phyloP scores from a whole-genome alignment of 53 echinoderm and acorn worm genomes.

The Crossaster papposus region DNA sequence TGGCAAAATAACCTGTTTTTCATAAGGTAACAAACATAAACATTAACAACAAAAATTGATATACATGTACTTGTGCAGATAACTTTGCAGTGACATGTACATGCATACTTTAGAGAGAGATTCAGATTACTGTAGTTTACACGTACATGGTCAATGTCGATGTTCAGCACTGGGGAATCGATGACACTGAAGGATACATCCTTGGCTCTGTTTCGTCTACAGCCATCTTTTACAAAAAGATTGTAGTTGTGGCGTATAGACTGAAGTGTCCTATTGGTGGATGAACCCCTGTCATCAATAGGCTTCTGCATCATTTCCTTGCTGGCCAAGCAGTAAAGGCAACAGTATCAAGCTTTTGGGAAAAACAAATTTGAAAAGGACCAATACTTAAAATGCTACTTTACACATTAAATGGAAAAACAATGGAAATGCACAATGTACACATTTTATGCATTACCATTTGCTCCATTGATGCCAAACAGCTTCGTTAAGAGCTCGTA shows the following conservation, averaged over 20 bases:
- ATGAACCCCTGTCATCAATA: background rate
- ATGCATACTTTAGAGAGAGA: background rate
- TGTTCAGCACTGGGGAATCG: background rate
- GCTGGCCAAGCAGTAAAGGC: constrained; percentile 36
- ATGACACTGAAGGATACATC: constrained; percentile 44
- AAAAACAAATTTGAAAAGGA: background rate
- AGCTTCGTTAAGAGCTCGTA: constrained; percentile 46
- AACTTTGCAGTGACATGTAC: too few relatives aligned
- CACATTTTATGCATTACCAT: background rate
- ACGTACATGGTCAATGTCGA: constrained; percentile 29
- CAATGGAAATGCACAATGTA: background rate
- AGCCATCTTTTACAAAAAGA: constrained; percentile 10
- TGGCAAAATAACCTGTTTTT: background rate
- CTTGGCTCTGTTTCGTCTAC: constrained; percentile 6
- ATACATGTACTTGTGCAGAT: too few relatives aligned
- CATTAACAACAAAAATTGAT: too few relatives aligned
- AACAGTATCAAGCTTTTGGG: constrained; percentile 39
- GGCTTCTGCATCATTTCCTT: constrained; percentile 27
- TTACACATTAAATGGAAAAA: too few relatives aligned
- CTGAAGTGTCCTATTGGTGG: background rate
- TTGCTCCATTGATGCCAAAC: constrained; percentile 37
- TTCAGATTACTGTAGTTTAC: background rate
- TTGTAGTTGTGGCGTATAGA: background rate
- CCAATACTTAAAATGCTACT: too few relatives aligned
- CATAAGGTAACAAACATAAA: background rate